Percentiles rank a stretch among this genome's conserved stretches.
Evolutionary conservation across 1,140 invertebrate species (phyloP).

Genomic region (Zaprionus africanus): DNA sequence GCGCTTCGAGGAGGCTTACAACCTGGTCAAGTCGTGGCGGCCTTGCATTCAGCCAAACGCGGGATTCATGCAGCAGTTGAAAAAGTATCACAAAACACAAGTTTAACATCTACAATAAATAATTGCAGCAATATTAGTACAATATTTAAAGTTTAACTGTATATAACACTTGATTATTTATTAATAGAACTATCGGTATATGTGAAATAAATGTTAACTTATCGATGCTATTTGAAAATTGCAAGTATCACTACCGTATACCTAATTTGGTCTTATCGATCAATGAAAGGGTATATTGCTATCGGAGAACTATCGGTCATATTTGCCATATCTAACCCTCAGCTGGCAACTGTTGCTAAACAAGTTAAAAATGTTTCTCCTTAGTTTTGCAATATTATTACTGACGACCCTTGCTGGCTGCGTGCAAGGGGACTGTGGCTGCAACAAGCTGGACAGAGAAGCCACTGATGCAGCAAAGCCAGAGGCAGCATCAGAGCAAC

Average conservation of each 20-base stretch:
- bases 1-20: slow-evolving; percentile 89
- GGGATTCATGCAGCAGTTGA: slow-evolving; percentile 90
- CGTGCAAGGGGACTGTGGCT: slow-evolving; percentile 58
- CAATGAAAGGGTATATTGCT: not conserved
- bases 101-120: not conserved
- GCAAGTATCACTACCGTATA: not conserved
- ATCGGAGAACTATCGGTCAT: not conserved
- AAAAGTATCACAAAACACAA: slow-evolving; percentile 31
- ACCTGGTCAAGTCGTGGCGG: slow-evolving; percentile 88
- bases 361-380: slow-evolving; percentile 16
- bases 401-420: not conserved
- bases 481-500: slow-evolving; percentile 5
- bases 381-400: slow-evolving; percentile 10
- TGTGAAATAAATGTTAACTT: not conserved
- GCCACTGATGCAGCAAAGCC: not conserved
- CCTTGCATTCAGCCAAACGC: slow-evolving; percentile 90
- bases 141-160: not conserved
- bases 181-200: not conserved
- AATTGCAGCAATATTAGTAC: not conserved
- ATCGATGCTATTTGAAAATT: not conserved
- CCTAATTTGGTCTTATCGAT: not conserved
- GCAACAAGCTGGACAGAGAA: slow-evolving; percentile 62
- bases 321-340: not conserved
- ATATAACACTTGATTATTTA: not conserved
- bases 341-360: slow-evolving; percentile 15